Conservation (phyloP, 2,797 vertebrate genomes). For the Steatocranus sp. region DNA sequence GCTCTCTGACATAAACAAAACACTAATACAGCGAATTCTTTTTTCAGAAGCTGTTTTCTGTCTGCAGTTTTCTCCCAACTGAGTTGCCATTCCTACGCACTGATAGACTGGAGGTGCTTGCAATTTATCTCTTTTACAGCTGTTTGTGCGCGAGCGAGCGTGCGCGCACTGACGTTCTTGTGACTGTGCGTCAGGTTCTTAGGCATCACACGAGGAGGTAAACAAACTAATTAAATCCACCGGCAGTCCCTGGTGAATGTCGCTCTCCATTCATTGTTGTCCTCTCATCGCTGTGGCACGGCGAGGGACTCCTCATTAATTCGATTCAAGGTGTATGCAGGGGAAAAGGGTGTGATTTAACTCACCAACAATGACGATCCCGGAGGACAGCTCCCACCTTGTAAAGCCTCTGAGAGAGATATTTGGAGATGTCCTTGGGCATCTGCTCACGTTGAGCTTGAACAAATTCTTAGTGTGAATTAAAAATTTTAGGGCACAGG, state of each 20-base stretch:
- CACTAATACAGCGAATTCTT: slow-evolving; percentile 15
- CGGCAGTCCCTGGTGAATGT: slow-evolving; percentile 40
- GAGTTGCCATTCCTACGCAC: slow-evolving; percentile 34
- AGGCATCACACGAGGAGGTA: slow-evolving; percentile 48
- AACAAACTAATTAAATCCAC: slow-evolving; percentile 71
- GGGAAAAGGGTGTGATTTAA: slow-evolving; percentile 11
- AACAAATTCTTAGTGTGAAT: background rate
- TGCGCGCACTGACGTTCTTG: background rate
- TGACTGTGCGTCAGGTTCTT: slow-evolving; percentile 18
- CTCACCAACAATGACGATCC: background rate
- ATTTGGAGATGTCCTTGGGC: slow-evolving; percentile 31
- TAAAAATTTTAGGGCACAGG: slow-evolving; percentile 2
- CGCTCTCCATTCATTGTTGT: slow-evolving; percentile 37
- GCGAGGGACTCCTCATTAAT: slow-evolving; percentile 57
- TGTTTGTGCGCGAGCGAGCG: slow-evolving; percentile 1
- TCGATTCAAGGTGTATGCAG: slow-evolving; percentile 37
- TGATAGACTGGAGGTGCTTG: slow-evolving; percentile 31
- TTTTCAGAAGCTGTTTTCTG: slow-evolving; percentile 25
- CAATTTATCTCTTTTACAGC: slow-evolving; percentile 41
- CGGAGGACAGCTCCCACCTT: background rate
- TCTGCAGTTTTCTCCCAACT: slow-evolving; percentile 35
- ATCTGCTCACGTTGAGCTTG: slow-evolving; percentile 9
- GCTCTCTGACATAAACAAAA: slow-evolving; percentile 40
- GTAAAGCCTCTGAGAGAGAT: slow-evolving; percentile 5
- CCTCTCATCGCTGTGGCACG: slow-evolving; percentile 39